Evolutionary conservation across 2,113 vertebrate species (phyloP), one percentile per base, ranked within the genome.

Genomic region (Cyanoramphus novaezelandiae): DNA sequence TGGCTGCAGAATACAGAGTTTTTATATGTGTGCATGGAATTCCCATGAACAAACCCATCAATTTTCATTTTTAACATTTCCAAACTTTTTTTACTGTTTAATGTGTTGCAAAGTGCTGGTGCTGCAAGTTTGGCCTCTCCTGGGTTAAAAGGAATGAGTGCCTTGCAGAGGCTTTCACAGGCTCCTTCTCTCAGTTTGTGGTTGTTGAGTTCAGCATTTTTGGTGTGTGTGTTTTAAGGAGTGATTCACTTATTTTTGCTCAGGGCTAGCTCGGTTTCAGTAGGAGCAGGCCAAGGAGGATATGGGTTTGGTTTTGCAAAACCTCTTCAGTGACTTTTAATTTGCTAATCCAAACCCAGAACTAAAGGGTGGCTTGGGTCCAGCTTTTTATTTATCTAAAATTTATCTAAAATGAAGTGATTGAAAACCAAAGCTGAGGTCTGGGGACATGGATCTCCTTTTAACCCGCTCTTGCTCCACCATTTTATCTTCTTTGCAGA

Each of bases 141-240:
- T 6, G 60, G 71, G 63, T 95, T 95, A 77, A 82, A 76, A 41
- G 41, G 41, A 85, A 41, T 27, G 78, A 57, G 24, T 31, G 53
- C 13, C 43, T 69, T 13, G 11, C 57, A 17, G 25, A 39, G 52
- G n/a, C 29, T 88, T 49, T 72, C 3, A 0, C 52, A 10, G 8
- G 59, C 78, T 84, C 33, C 82, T 41, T 50, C 50, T 7, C 55
- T 53, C 81, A 41, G 23, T 60, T 79, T 88, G 87, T 82, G 75
- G 90, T 86, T 88, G 92, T 93, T 55, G 90, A 96, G 82, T 77
- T 96, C 92, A 96, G 94, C 85, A 55, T 76, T 96, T 94, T 86
- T 96, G 33, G 13, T 53, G 75, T 49, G 5, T 87, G 62, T 77
- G 49, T 90, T 95, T 88, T 63, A 67, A 69, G 67, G 78, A 67